These are phyloP conservation scores for Clarias platycephalus DNA, from an alignment of 2,797 vertebrate genomes.

Conservation along the genomic window DNA sequence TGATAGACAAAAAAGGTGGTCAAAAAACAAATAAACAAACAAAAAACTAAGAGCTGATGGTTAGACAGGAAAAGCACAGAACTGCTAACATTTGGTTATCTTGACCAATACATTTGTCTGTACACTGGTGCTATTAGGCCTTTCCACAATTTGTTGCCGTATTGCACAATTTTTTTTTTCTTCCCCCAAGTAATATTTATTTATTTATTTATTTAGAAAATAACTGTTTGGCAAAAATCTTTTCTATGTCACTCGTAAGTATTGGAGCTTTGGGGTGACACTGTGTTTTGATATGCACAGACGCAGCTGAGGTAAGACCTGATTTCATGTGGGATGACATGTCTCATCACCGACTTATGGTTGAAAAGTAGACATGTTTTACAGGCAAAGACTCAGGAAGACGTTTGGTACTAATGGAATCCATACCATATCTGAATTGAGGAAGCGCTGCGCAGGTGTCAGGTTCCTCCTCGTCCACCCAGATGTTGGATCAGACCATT, in stretches of 20 bases:
- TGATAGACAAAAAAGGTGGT: not conserved
- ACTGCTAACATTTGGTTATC: not conserved
- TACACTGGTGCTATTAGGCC: no score
- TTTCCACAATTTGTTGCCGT: no score
- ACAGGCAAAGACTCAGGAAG: conserved; percentile 69
- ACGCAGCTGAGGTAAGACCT: not conserved
- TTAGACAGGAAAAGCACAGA: not conserved
- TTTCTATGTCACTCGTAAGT: not conserved
- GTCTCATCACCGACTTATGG: conserved; percentile 53
- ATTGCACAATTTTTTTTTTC: no score
- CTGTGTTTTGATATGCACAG: not conserved
- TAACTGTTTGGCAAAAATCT: not conserved
- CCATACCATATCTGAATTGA: conserved; percentile 74
- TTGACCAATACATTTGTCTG: not conserved
- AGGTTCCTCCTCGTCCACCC: conserved; percentile 69
- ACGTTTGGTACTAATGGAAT: conserved; percentile 84
- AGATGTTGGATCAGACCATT: conserved; percentile 71
- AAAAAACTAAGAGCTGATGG: not conserved
- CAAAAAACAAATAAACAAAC: not conserved
- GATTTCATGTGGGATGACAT: not conserved
- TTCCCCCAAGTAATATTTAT: no score
- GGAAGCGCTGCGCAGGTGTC: conserved; percentile 70
- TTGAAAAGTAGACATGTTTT: conserved; percentile 69
- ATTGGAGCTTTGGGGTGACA: conserved; percentile 45
- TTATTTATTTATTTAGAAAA: no score